Evolutionary conservation across 1,140 invertebrate genomes (phyloP).

Genomic region (Drosophila melanica): DNA sequence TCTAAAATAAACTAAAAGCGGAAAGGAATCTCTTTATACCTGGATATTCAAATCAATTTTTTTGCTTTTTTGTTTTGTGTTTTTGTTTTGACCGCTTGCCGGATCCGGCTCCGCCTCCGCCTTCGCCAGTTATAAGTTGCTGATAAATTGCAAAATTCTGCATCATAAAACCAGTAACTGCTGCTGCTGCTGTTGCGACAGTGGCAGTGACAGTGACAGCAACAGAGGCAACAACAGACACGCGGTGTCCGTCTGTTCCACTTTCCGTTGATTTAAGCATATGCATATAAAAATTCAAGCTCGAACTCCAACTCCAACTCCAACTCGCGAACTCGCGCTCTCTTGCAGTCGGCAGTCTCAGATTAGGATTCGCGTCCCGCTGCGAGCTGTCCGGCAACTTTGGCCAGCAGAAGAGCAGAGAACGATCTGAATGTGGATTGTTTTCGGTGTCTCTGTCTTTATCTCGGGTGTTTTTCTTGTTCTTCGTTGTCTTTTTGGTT

Average conservation of each 20-base stretch:
- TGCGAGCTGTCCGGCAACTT: constrained; percentile 14
- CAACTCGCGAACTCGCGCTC: too few relatives aligned
- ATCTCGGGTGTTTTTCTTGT: neutral
- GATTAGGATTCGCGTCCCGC: constrained; percentile 10
- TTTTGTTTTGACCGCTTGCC: neutral
- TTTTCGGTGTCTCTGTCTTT: neutral
- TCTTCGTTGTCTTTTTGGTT: neutral
- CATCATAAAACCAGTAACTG: constrained; percentile 24
- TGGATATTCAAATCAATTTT: constrained; percentile 83
- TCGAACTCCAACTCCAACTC: neutral
- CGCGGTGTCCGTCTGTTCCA: neutral
- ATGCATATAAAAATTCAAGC: constrained; percentile 38
- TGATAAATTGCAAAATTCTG: constrained; percentile 65
- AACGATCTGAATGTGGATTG: neutral
- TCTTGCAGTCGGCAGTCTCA: too few relatives aligned
- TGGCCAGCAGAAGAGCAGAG: neutral
- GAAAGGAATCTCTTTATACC: constrained; percentile 74
- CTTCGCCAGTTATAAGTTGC: constrained; percentile 19
- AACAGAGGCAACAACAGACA: constrained; percentile 4
- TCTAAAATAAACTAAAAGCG: neutral
- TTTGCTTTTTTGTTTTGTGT: neutral
- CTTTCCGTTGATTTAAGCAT: constrained; percentile 55
- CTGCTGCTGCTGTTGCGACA: constrained; percentile 3
- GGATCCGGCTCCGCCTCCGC: neutral
- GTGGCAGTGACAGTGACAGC: constrained; percentile 1